Evolutionary conservation across 2,113 vertebrate genomes (phyloP).

Genomic region (Anguilla japonica): DNA sequence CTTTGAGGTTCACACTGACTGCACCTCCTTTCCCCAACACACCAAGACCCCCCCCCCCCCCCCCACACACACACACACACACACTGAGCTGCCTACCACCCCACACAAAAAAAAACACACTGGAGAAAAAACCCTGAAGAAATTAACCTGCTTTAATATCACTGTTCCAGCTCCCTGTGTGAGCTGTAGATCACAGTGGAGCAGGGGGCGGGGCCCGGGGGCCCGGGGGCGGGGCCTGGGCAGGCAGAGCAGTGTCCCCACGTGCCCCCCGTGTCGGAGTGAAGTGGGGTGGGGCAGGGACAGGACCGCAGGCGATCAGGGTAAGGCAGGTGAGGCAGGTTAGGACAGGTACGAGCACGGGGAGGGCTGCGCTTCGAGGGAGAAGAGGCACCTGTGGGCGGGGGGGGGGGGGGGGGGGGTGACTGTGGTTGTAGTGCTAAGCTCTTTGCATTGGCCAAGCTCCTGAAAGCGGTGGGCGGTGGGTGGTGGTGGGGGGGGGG

Average conservation of each 20-base stretch:
- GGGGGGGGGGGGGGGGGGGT: neutral
- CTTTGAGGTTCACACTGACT: no score
- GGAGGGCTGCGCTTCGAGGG: neutral
- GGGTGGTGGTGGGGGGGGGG: no score
- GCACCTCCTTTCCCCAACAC: no score
- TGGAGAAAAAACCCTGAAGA: no score
- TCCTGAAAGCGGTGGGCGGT: no score
- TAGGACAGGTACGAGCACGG: neutral
- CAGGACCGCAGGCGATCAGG: neutral
- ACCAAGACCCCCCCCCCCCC: neutral
- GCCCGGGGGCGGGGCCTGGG: neutral
- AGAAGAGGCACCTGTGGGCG: neutral
- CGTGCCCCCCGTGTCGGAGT: neutral
- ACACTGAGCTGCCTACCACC: no score
- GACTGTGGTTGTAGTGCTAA: neutral
- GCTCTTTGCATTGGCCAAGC: no score
- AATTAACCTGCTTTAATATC: neutral
- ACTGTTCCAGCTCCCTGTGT: neutral
- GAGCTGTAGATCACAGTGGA: neutral
- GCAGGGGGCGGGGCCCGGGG: neutral
- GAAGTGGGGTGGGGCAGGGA: neutral
- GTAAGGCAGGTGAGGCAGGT: slow-evolving; percentile 1
- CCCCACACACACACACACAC: neutral
- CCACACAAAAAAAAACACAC: neutral
- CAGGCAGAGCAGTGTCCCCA: neutral